Base-by-base conservation (phyloP, 1,140 invertebrate species). In the Prorops nasuta region DNA sequence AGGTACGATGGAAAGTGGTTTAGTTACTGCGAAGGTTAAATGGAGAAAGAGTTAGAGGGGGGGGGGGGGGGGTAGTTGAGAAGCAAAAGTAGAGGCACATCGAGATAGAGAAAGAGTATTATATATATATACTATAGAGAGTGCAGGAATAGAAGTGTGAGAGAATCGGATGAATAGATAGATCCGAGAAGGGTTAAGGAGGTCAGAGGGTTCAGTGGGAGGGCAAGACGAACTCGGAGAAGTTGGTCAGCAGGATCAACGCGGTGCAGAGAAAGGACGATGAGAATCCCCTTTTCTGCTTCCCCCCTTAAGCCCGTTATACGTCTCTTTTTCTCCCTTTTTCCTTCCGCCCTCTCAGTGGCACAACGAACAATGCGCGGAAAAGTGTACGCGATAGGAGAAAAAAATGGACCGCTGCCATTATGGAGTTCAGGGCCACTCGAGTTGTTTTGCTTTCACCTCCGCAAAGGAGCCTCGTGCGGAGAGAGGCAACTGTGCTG, bases 391-490 rank as follows among this genome's bases (percentile, higher is more conserved):
- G 42, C 59, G 58, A 61, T 61, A 60, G 58, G 36, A 56, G 46
- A 53, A 61, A 61, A 60, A 61, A 60, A 61, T 61, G 59, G 59
- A 61, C 59, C 49, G 59, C 57, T 60, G 59, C 59, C 58, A 61
- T 61, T 61, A 61, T 60, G 59, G 59, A 61, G 59, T 61, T 61
- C 59, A 61, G 59, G 59, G 59, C 53, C 59, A 61, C 58, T 61
- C 59, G 59, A 61, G 59, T 61, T 61, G 59, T 61, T 61, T 61
- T 61, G 59, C 59, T 61, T 60, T 53, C 58, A 60, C 43, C 59
- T 56, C 49, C 58, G 58, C 59, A 60, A 60, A 61, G 59, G 58
- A 61, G 59, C 42, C 57, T 52, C 57, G 57, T 52, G 52, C 57
- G 58, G 51, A 62, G 58, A 62, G 60, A 57, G 44, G 58, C 55